Percentiles rank a stretch among this genome's conserved stretches.
Evolutionary conservation across 2,797 vertebrate genomes (phyloP).

Genomic region (Enteromius trimaculatus): DNA sequence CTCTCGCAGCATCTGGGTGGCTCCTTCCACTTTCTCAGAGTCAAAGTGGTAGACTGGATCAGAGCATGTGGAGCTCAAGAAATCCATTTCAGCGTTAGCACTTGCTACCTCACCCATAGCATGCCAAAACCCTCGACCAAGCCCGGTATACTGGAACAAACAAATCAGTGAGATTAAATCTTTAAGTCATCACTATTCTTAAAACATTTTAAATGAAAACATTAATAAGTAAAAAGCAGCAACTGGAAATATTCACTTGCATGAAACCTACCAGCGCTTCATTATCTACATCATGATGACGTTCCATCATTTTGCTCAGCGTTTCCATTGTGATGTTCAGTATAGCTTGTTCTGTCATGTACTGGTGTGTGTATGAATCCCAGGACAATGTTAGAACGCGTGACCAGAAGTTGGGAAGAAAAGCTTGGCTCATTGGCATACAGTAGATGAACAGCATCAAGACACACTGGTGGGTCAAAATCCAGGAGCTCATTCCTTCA

Average conservation of each 20-base stretch:
- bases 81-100: conserved; percentile 86
- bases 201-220: background rate
- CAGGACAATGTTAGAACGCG: conserved; percentile 79
- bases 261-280: conserved; percentile 67
- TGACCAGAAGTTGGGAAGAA: conserved; percentile 89
- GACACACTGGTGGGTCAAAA: conserved; percentile 44
- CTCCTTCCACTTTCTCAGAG: conserved; percentile 77
- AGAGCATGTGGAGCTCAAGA: conserved; percentile 74
- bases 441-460: conserved; percentile 68
- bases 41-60: conserved; percentile 88
- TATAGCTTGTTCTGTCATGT: conserved; percentile 83
- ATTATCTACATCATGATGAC: conserved; percentile 50
- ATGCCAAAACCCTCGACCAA: conserved; percentile 80
- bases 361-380: conserved; percentile 85
- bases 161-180: background rate
- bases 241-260: background rate
- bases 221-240: background rate
- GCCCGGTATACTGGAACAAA: conserved; percentile 55
- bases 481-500: conserved; percentile 24
- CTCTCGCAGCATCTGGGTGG: conserved; percentile 68
- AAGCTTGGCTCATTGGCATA: conserved; percentile 71
- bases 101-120: conserved; percentile 82
- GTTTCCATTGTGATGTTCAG: conserved; percentile 84
- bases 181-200: background rate
- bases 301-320: conserved; percentile 65